These are phyloP conservation scores for Arbacia lixula DNA, from an alignment of 53 echinoderm and acorn worm genomes.

Conservation along the genomic window DNA sequence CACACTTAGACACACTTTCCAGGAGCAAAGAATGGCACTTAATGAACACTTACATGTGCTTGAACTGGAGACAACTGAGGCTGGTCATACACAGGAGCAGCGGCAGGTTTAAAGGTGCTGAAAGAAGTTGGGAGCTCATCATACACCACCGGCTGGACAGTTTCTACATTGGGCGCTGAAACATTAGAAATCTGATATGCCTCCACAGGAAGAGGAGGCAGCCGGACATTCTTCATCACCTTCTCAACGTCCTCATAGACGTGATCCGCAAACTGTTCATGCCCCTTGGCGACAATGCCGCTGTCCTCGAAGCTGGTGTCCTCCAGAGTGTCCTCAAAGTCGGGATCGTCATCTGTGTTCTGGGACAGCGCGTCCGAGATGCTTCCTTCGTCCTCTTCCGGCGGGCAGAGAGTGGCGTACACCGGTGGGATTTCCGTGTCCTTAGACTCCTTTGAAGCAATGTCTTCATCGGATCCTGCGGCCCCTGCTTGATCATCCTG, in stretches of 20 bases:
- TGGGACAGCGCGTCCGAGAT: slow-evolving; percentile 9
- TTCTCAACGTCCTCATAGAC: slow-evolving; percentile 36
- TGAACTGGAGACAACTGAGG: no score
- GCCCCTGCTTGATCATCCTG: background rate
- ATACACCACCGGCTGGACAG: slow-evolving; percentile 3
- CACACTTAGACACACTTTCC: no score
- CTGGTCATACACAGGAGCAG: no score
- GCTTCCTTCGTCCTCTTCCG: slow-evolving; percentile 36
- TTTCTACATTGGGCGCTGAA: background rate
- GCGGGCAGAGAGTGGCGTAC: slow-evolving; percentile 31
- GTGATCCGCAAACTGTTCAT: background rate
- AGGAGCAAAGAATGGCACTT: no score
- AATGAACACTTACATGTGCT: no score
- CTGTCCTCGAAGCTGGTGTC: slow-evolving; percentile 1
- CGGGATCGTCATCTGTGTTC: background rate
- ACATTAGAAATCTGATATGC: slow-evolving; percentile 47
- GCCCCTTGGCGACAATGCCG: background rate
- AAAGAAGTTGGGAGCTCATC: slow-evolving; percentile 19
- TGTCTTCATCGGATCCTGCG: background rate
- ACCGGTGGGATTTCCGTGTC: background rate
- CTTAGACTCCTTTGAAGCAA: background rate
- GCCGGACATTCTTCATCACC: slow-evolving; percentile 19
- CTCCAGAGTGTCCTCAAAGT: background rate
- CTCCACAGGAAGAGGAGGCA: background rate
- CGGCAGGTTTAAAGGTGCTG: no score